Conservation (phyloP, 2,888 invertebrate genomes). For the Eudemis profundana region DNA sequence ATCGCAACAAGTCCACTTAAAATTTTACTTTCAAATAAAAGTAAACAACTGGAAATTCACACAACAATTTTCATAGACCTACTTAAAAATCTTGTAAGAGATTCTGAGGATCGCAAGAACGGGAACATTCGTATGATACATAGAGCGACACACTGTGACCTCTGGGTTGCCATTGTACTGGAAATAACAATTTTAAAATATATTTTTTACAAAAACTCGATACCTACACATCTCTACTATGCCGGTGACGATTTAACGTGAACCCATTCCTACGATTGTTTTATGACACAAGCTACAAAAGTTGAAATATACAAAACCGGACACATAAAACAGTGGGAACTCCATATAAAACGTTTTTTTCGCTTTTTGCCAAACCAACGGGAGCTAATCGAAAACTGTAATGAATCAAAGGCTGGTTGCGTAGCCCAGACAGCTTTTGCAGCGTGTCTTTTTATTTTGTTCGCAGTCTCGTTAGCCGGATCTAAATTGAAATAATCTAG, state of each 20-base stretch:
- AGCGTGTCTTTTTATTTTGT: constrained; percentile 65
- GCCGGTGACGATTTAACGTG: background rate
- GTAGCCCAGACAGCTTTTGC: constrained; percentile 70
- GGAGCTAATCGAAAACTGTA: constrained; percentile 80
- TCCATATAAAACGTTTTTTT: constrained; percentile 39
- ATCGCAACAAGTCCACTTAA: too few species aligned
- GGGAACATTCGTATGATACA: too few species aligned
- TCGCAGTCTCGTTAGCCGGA: constrained; percentile 71
- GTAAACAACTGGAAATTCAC: too few species aligned
- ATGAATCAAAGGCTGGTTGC: constrained; percentile 82
- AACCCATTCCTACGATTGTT: background rate
- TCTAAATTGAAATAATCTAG: constrained; percentile 75
- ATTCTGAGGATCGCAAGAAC: too few species aligned
- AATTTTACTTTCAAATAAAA: too few species aligned
- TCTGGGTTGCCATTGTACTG: too few species aligned
- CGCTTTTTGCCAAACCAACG: constrained; percentile 58
- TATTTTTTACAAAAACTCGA: background rate
- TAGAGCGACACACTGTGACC: too few species aligned
- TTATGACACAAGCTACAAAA: constrained; percentile 22
- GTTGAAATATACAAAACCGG: constrained; percentile 26
- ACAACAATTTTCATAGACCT: too few species aligned
- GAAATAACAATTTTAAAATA: background rate
- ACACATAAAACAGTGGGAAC: constrained; percentile 37
- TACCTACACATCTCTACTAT: background rate
- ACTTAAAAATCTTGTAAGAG: too few species aligned